Conservation (phyloP, 2,888 invertebrate species). For the Panorpa germanica region DNA sequence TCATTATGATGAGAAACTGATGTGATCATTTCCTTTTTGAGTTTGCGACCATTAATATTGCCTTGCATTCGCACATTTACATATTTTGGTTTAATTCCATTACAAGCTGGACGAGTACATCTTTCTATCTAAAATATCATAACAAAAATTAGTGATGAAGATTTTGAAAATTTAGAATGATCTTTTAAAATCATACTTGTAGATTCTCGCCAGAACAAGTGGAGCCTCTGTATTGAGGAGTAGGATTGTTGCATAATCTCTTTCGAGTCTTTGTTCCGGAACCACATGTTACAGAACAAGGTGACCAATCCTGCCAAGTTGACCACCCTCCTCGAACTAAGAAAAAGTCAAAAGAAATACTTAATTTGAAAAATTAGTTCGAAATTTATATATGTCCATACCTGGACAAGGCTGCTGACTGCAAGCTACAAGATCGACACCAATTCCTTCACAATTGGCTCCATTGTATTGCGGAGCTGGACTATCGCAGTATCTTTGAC, state of each 20-base stretch:
- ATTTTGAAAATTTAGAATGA: no score
- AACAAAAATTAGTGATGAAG: no score
- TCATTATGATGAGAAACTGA: no score
- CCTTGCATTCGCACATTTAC: no score
- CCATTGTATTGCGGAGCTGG: constrained; percentile 23
- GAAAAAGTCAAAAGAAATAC: constrained; percentile 4
- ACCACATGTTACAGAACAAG: constrained; percentile 22
- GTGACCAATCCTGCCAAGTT: constrained; percentile 20
- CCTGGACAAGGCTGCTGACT: constrained; percentile 20
- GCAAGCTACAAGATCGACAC: constrained; percentile 22
- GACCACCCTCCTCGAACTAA: constrained; percentile 21
- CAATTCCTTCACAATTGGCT: constrained; percentile 21
- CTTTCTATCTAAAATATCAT: no score
- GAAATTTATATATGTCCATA: constrained; percentile 9
- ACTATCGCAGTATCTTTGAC: constrained; percentile 22
- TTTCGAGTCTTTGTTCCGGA: constrained; percentile 17
- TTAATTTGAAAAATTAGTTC: constrained; percentile 2
- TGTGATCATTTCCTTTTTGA: no score
- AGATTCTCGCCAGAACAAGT: constrained; percentile 18
- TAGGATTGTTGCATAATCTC: constrained; percentile 19
- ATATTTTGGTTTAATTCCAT: no score
- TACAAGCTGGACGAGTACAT: no score
- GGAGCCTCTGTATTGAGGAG: constrained; percentile 22
- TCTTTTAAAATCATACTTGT: no score
- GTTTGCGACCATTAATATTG: no score